A percentile compares a stretch with the other conserved stretches of the same genome.
These are phyloP conservation scores for Xestia c-nigrum DNA, from an alignment of 2,888 invertebrate genomes.

Conservation along the genomic window DNA sequence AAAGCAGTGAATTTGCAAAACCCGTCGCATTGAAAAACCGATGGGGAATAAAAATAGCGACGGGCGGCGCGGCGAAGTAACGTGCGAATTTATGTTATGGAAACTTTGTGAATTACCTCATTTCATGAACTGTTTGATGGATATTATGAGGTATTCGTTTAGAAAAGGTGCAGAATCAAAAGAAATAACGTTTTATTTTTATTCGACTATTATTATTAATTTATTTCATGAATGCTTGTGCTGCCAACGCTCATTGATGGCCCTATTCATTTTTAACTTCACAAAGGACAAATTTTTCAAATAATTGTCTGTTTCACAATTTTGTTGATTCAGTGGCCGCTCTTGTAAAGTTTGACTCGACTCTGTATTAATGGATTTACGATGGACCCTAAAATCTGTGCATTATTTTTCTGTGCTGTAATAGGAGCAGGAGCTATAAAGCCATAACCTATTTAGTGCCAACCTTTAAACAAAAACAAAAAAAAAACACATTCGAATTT, in stretches of 20 bases:
- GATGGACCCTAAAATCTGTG: neutral
- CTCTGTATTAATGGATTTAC: neutral
- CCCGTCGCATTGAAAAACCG: constrained; percentile 19
- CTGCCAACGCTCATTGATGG: neutral
- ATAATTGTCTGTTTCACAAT: neutral
- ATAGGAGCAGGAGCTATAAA: constrained; percentile 44
- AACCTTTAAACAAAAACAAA: constrained; percentile 40
- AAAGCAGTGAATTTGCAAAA: constrained; percentile 4
- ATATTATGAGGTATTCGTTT: constrained; percentile 7
- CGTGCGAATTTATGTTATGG: constrained; percentile 34
- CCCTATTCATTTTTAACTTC: neutral
- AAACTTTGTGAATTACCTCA: constrained; percentile 47
- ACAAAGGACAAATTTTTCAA: neutral
- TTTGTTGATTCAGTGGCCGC: no score
- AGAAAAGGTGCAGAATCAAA: neutral
- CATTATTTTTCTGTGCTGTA: constrained; percentile 32
- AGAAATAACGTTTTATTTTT: neutral
- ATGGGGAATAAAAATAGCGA: constrained; percentile 49
- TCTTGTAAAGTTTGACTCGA: neutral
- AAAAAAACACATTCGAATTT: constrained; percentile 50
- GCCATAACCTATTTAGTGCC: constrained; percentile 47
- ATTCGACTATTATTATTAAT: neutral
- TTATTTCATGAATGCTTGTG: neutral
- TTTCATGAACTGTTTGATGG: constrained; percentile 23
- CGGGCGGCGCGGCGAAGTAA: constrained; percentile 17